phyloP scores from a whole-genome alignment of 2,888 invertebrate genomes.

The Stegophylla sp. region DNA sequence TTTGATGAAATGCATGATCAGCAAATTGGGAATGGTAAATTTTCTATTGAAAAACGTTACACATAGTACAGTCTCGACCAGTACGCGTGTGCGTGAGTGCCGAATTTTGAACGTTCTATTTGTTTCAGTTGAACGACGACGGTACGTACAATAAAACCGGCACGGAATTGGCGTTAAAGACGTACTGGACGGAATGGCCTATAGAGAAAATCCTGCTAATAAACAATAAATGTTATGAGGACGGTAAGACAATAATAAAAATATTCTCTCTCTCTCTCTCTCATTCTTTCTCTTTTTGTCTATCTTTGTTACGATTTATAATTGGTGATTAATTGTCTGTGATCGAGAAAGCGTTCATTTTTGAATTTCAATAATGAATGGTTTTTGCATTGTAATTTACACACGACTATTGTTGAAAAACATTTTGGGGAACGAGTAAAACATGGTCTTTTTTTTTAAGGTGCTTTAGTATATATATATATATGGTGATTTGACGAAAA shows the following conservation, averaged over 20 bases:
- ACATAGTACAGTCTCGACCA: neutral
- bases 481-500: too few relatives aligned
- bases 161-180: conserved; percentile 2
- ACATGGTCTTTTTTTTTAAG: too few relatives aligned
- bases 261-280: neutral
- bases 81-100: neutral
- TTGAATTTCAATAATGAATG: too few relatives aligned
- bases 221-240: conserved; percentile 39
- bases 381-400: too few relatives aligned
- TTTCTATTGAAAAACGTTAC: neutral
- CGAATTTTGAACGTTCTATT: neutral
- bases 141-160: conserved; percentile 49
- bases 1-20: conserved; percentile 55
- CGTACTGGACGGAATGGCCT: conserved; percentile 44
- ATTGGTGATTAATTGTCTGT: neutral
- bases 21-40: conserved; percentile 51
- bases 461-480: too few relatives aligned
- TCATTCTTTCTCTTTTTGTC: neutral
- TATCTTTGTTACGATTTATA: neutral
- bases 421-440: too few relatives aligned
- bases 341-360: too few relatives aligned
- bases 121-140: conserved; percentile 42
- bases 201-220: neutral
- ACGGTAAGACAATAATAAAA: conserved; percentile 26
- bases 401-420: too few relatives aligned